Conservation (phyloP, 35 echinoderm and acorn worm genomes). For the Stichopus chloronotus region DNA sequence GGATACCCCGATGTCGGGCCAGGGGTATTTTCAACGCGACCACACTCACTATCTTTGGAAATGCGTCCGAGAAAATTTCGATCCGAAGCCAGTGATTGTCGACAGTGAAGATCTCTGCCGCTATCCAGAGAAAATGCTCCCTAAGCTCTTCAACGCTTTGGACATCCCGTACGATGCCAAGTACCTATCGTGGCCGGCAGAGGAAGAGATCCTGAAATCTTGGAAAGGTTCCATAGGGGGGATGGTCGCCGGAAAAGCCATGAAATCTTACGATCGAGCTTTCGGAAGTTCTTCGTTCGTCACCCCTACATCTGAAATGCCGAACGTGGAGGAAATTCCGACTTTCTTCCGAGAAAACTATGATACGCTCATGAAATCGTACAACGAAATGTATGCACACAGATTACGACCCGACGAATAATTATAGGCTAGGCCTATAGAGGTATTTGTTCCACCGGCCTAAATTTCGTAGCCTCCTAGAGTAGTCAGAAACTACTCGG, state of each 20-base stretch:
- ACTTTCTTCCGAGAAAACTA: slow-evolving; percentile 1
- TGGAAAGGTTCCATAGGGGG: slow-evolving; percentile 18
- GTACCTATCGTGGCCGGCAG: neutral
- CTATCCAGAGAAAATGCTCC: neutral
- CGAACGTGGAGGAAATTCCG: slow-evolving; percentile 1
- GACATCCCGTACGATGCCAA: neutral
- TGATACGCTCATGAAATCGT: neutral
- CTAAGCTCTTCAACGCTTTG: neutral
- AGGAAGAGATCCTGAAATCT: slow-evolving; percentile 11
- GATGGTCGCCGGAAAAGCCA: neutral
- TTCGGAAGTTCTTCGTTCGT: slow-evolving; percentile 28
- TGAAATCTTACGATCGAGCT: neutral
- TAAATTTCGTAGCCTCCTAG: too few relatives aligned
- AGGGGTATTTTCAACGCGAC: slow-evolving; percentile 33
- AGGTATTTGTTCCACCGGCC: too few relatives aligned
- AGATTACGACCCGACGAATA: neutral
- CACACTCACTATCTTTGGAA: slow-evolving; percentile 1
- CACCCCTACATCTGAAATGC: neutral
- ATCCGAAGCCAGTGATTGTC: slow-evolving; percentile 1
- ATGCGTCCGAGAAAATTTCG: neutral
- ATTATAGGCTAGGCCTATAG: neutral
- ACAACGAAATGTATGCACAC: slow-evolving; percentile 18
- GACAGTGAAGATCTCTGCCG: neutral
- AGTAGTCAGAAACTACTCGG: too few relatives aligned
- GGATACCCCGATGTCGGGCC: neutral